Evolutionary conservation across 2,888 invertebrate species (phyloP).

Genomic region (Rugalucina vietnamica): DNA sequence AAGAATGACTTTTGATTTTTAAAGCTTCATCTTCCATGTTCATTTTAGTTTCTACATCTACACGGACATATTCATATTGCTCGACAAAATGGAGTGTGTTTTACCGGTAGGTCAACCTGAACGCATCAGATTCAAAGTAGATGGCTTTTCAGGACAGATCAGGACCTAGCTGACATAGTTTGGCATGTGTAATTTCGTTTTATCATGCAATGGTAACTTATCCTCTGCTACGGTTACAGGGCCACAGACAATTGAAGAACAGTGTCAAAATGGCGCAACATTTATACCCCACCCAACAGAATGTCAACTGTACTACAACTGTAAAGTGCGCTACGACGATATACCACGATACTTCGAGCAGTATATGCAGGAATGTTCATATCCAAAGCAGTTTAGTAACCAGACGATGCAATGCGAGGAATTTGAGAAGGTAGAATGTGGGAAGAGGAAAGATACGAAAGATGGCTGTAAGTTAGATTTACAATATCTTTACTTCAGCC

Average conservation of each 20-base stretch:
- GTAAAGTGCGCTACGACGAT: conserved; percentile 55
- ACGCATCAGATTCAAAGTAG: too few relatives aligned
- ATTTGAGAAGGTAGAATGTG: conserved; percentile 73
- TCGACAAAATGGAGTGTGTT: background rate
- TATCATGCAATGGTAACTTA: too few relatives aligned
- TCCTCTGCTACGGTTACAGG: too few relatives aligned
- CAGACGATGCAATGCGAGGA: conserved; percentile 68
- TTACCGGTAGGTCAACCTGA: too few relatives aligned
- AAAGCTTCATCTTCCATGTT: too few relatives aligned
- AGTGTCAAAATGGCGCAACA: conserved; percentile 46
- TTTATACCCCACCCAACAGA: conserved; percentile 71
- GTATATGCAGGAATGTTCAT: conserved; percentile 70
- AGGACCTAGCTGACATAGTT: too few relatives aligned
- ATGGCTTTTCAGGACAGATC: too few relatives aligned
- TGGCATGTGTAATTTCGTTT: too few relatives aligned
- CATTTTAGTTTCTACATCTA: too few relatives aligned
- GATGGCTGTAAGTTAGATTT: conserved; percentile 52
- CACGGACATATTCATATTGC: too few relatives aligned
- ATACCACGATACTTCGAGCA: conserved; percentile 61
- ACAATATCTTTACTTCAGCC: background rate
- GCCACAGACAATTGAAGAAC: conserved; percentile 52
- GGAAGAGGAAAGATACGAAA: conserved; percentile 60
- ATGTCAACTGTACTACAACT: conserved; percentile 77
- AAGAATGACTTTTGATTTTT: too few relatives aligned
- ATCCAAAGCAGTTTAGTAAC: conserved; percentile 72